Evolutionary conservation across 2,797 vertebrate species (phyloP).

Genomic region (Leptodactylus fallax): DNA sequence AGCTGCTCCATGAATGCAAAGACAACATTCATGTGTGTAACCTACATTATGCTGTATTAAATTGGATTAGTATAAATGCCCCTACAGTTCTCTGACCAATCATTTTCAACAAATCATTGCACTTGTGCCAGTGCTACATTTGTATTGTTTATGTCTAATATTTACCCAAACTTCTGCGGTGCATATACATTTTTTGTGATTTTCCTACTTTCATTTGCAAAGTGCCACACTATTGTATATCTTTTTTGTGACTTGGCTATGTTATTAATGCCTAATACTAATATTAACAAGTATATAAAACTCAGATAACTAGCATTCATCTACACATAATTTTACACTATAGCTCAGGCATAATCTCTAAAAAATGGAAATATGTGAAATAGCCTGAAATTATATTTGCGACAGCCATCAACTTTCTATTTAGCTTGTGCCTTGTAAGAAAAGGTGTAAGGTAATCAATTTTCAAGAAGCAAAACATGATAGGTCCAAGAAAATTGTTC

Average conservation of each 20-base stretch:
- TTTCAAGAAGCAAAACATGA: background rate
- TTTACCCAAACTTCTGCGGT: background rate
- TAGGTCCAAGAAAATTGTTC: background rate
- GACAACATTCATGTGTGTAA: too few species aligned
- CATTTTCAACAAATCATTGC: background rate
- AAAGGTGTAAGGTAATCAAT: slow-evolving; percentile 12
- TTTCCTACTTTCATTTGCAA: too few species aligned
- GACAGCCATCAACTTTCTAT: slow-evolving; percentile 22
- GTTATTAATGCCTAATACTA: background rate
- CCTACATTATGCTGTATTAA: too few species aligned
- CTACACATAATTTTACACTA: background rate
- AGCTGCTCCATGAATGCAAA: too few species aligned
- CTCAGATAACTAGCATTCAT: too few species aligned
- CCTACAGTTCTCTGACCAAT: background rate
- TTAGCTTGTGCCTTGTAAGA: background rate
- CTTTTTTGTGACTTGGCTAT: too few species aligned
- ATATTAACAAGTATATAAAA: background rate
- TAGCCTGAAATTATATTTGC: background rate
- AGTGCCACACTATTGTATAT: too few species aligned
- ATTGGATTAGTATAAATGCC: too few species aligned
- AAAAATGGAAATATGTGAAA: slow-evolving; percentile 8
- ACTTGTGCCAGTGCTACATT: too few species aligned
- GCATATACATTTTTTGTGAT: too few species aligned
- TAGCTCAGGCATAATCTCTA: background rate
- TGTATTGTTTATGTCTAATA: background rate